Base-by-base conservation (phyloP, 2,797 vertebrate species). In the Nothura maculosa region DNA sequence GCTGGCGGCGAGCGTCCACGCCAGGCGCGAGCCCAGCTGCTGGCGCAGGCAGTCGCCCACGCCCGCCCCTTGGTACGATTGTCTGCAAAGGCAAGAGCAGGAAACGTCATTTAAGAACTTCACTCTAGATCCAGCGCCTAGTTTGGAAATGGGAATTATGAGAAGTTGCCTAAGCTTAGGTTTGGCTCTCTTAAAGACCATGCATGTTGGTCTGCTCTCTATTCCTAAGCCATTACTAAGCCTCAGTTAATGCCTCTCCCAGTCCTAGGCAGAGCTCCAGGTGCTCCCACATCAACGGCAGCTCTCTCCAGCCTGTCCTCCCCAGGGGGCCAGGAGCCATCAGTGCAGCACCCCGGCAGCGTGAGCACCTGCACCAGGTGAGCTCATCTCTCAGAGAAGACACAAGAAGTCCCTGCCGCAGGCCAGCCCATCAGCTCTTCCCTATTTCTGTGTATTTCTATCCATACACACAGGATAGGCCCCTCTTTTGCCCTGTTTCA, bases 21-120 rank as follows among this genome's bases (percentile, higher is more conserved):
- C 98, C 6, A 99, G 98, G n/a, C 99, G 99, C 2, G 99, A 98
- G 10, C 99, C 99, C 78, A 99, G 30, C 32, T 98, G 97, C 93
- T 98, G 98, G 25, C 98, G 98, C 73, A 98, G 96, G 79, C 98
- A 92, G 7, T 99, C 99, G 20, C 98, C 98, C 32, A 98, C 96
- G 1, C 96, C 97, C 0, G 93, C 70, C 77, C 96, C 94, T 77
- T 97, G 98, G 79, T 98, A 97, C 43, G 98, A 96, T 96, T 98
- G 98, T 95, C 98, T 98, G 66, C 34, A 95, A 84, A n/a, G 57
- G 91, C 13, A 75, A 93, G 62, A 74, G 15, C 27, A 77, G 93
- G 48, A 91, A 73, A 50, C 6, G 22, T 0, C 25, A 77, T 60
- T 17, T 14, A 77, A 72, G 81, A 36, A 3, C 42, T 62, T 12